Evolutionary conservation across 2,888 invertebrate genomes (phyloP).

Genomic region (Halocaridina rubra): DNA sequence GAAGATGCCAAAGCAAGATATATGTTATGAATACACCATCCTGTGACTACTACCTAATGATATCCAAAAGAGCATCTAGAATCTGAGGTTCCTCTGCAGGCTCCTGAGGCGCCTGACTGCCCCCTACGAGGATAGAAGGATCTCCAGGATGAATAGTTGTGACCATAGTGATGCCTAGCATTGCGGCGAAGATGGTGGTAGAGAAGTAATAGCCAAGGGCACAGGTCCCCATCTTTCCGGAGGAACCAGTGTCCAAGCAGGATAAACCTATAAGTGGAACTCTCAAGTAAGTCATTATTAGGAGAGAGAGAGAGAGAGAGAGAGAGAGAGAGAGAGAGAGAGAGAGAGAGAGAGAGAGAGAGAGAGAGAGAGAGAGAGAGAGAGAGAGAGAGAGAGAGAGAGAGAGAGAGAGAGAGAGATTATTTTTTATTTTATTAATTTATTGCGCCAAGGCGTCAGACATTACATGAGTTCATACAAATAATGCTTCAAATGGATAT

Average conservation of each 20-base stretch:
- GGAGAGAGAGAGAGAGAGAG: neutral
- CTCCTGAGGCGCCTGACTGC: conserved; percentile 65
- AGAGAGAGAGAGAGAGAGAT: too few species aligned
- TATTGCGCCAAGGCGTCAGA: too few species aligned
- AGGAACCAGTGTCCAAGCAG: conserved; percentile 75
- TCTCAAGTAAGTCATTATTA: neutral
- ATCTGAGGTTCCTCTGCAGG: conserved; percentile 69
- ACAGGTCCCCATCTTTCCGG: conserved; percentile 75
- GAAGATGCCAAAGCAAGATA: too few species aligned
- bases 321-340: neutral
- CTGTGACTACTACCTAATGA: conserved; percentile 70
- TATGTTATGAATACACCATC: too few species aligned
- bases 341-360: neutral
- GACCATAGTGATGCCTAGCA: conserved; percentile 76
- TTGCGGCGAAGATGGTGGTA: conserved; percentile 76
- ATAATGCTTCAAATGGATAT: too few species aligned
- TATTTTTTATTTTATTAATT: too few species aligned
- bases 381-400: neutral
- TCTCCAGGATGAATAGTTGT: conserved; percentile 76
- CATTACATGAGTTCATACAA: too few species aligned
- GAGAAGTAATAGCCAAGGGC: conserved; percentile 76
- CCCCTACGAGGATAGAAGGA: conserved; percentile 67
- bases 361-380: neutral
- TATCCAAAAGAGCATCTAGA: conserved; percentile 74
- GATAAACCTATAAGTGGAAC: conserved; percentile 73